A percentile compares a stretch with the other conserved stretches of the same genome.
These are phyloP conservation scores for Latheticus oryzae DNA, from an alignment of 2,888 invertebrate species.

Conservation along the genomic window DNA sequence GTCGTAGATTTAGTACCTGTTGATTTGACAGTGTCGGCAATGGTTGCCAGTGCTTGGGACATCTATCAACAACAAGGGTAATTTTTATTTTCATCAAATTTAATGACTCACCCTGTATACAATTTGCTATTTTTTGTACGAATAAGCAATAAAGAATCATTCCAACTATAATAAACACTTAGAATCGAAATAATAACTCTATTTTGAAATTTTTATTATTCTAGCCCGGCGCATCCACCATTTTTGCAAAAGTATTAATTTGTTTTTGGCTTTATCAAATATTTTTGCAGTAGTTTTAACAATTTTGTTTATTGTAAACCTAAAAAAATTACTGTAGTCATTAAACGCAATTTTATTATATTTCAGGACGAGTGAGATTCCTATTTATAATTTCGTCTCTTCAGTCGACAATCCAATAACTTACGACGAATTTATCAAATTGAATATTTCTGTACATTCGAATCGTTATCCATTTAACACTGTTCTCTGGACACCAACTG, in stretches of 20 bases:
- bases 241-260: too few species aligned
- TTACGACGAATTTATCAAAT: constrained; percentile 77
- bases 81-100: background rate
- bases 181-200: too few species aligned
- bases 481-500: constrained; percentile 66
- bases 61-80: constrained; percentile 55
- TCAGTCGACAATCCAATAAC: constrained; percentile 81
- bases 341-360: too few species aligned
- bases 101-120: background rate
- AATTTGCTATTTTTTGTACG: too few species aligned
- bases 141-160: too few species aligned
- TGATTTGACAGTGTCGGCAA: constrained; percentile 83
- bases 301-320: too few species aligned
- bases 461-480: constrained; percentile 67
- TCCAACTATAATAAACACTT: too few species aligned
- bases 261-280: too few species aligned
- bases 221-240: too few species aligned
- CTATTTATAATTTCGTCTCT: constrained; percentile 89
- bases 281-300: too few species aligned
- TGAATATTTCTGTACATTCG: constrained; percentile 69
- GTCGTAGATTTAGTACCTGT: constrained; percentile 80
- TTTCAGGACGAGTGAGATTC: constrained; percentile 47
- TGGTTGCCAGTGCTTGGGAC: constrained; percentile 81
- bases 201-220: too few species aligned
- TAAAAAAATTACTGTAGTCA: too few species aligned